Evolutionary conservation across 2,797 vertebrate genomes (phyloP), one percentile per base, ranked within the genome.

Genomic region (Malacoraja senta): DNA sequence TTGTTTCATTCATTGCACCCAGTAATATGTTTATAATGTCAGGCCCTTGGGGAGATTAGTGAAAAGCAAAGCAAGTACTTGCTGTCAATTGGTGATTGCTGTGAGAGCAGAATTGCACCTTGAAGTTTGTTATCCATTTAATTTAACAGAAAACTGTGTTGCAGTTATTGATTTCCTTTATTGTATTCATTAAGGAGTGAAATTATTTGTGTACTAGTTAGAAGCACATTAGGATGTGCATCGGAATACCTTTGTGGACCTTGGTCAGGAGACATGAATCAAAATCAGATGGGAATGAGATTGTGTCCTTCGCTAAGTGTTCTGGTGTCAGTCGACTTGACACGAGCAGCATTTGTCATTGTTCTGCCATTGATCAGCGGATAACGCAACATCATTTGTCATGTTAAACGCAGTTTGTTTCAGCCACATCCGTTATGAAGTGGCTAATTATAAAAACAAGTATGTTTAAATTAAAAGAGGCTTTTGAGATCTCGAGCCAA

Each of bases 151-250:
- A 88, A 88, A 91, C 90, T 91, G 65, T 83, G 93, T 53, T 93
- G 80, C 81, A n/a, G 80, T 35, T 88, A 95, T 95, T 94, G 93
- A 95, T 96, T 96, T 96, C 93, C 93, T 95, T 38, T 94, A 91
- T 93, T 93, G 93, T 93, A 65, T 71, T 95, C 21, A 93, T 95
- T 95, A 94, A 71, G 91, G 94, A 94, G 94, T 95, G 94, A 94
- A 65, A 63, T 71, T 83, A 94, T 95, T 95, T 95, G 94, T 94
- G 93, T 93, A 65, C 83, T 94, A 93, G 91, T 95, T 95, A 93
- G 93, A 96, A 94, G 93, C 93, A 93, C 80, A 93, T 94, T 94
- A 94, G 58, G 93, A 63, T 32, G 35, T 93, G 76, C 93, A 93
- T 93, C 93, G 94, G 86, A 94, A 94, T 94, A 94, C 21, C 65